Evolutionary conservation across 1,140 invertebrate genomes (phyloP).

Genomic region (Drosophila nannoptera): DNA sequence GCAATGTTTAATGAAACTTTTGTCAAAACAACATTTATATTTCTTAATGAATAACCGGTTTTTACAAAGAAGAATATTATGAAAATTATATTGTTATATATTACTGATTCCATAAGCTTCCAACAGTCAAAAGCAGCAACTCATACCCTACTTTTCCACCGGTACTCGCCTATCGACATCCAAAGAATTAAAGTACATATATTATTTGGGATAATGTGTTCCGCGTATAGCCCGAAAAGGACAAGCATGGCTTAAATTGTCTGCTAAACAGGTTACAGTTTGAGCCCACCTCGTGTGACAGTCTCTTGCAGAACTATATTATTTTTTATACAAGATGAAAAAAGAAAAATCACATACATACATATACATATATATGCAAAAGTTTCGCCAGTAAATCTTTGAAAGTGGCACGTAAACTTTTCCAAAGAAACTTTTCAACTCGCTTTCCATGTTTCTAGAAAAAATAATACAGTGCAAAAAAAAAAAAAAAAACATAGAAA

Average conservation of each 20-base stretch:
- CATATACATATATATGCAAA: conserved; percentile 38
- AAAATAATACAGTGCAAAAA: conserved; percentile 67
- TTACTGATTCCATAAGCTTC: too few relatives aligned
- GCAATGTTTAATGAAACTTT: too few relatives aligned
- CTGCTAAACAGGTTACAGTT: conserved; percentile 45
- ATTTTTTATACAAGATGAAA: conserved; percentile 46
- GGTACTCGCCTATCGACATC: neutral
- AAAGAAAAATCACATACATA: conserved; percentile 14
- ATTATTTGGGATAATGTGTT: conserved; percentile 49
- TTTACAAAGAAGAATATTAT: too few relatives aligned
- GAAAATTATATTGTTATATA: too few relatives aligned
- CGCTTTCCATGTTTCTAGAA: conserved; percentile 50
- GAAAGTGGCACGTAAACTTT: conserved; percentile 77
- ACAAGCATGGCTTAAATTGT: conserved; percentile 58
- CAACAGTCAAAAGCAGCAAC: too few relatives aligned
- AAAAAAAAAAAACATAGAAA: conserved; percentile 24
- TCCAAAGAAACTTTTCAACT: conserved; percentile 62
- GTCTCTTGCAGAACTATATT: conserved; percentile 47
- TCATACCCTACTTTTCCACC: conserved; percentile 21
- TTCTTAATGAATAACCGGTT: too few relatives aligned
- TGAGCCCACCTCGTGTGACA: conserved; percentile 58
- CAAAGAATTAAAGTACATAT: conserved; percentile 33
- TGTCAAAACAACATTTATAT: too few relatives aligned
- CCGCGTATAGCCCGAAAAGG: conserved; percentile 42
- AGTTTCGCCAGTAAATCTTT: conserved; percentile 76